phyloP scores from a whole-genome alignment of 2,888 invertebrate species.

The Pammene fasciana region DNA sequence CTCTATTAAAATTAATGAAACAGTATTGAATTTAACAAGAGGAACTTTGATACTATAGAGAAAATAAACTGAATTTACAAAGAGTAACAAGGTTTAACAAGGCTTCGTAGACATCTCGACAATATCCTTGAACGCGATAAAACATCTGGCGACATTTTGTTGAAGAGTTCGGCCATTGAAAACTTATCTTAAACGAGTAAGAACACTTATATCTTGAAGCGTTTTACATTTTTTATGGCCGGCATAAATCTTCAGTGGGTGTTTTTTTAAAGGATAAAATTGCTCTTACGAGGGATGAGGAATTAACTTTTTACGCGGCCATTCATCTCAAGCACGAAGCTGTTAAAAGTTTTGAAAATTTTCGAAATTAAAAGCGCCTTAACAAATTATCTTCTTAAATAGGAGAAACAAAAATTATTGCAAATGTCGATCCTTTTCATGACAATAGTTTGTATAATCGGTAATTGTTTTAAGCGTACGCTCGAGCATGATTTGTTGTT shows the following conservation, averaged over 20 bases:
- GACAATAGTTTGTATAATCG: background rate
- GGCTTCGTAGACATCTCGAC: slow-evolving; percentile 11
- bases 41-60: slow-evolving; percentile 6
- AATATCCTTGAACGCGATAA: slow-evolving; percentile 31
- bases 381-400: slow-evolving; percentile 50
- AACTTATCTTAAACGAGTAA: slow-evolving; percentile 44
- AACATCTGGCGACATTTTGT: slow-evolving; percentile 43
- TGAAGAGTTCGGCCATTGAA: slow-evolving; percentile 44
- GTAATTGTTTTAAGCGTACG: background rate
- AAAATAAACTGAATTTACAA: slow-evolving; percentile 24
- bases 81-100: slow-evolving; percentile 28
- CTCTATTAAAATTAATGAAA: slow-evolving; percentile 21
- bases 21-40: slow-evolving; percentile 26
- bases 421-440: slow-evolving; percentile 14
- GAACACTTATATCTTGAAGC: slow-evolving; percentile 44
- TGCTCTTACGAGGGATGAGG: slow-evolving; percentile 52
- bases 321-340: slow-evolving; percentile 54
- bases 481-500: too few species aligned
- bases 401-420: slow-evolving; percentile 49
- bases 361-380: slow-evolving; percentile 57
- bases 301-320: slow-evolving; percentile 60
- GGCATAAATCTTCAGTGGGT: slow-evolving; percentile 46
- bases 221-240: slow-evolving; percentile 43
- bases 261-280: slow-evolving; percentile 49
- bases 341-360: slow-evolving; percentile 56